Evolutionary conservation across 2,888 invertebrate species (phyloP), one percentile per base, ranked within the genome.

Genomic region (Diaphora mendica): DNA sequence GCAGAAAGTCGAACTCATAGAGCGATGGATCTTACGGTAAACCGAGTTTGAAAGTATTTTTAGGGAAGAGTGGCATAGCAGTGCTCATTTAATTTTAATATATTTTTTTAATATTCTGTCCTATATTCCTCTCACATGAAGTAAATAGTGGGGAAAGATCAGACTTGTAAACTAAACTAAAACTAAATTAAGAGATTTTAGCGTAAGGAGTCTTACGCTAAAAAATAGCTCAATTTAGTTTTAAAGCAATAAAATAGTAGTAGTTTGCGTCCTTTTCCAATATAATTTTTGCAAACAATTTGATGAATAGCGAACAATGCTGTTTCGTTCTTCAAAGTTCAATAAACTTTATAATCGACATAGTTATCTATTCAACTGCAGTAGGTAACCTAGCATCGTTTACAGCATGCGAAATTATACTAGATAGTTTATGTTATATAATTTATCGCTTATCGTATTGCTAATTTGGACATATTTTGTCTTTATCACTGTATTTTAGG

Each of bases 371-470:
- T 51, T 59, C 23, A 3, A 15, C 13, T 59, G 30, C 30, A 30
- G 17, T 7, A 15, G 15, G 26, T 30, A 3, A 48, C 71, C 79
- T 75, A 77, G 78, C 78, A 75, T 81, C 83, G 81, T 77, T 83
- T 77, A 84, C 85, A 79, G 79, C 64, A 35, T 33, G 11, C 68
- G 39, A 73, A 30, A 64, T 76, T 77, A 77, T 64, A 65, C 67
- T 82, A 80, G 64, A 74, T 76, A 82, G 62, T 71, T 39, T 68
- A 70, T 72, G 42, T 59, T 70, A 51, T 39, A 30, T 70, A 59
- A 48, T 75, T 79, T 83, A 85, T 86, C 85, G 85, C 86, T 86
- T 85, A 86, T 68, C 77, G 23, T 77, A 77, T 76, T 81, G 74
- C 78, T 84, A 82, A 75, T 81, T 83, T 83, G 85, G 83, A 83